Conservation (phyloP, 2,888 invertebrate species). For the Lasioglossum malachurum region DNA sequence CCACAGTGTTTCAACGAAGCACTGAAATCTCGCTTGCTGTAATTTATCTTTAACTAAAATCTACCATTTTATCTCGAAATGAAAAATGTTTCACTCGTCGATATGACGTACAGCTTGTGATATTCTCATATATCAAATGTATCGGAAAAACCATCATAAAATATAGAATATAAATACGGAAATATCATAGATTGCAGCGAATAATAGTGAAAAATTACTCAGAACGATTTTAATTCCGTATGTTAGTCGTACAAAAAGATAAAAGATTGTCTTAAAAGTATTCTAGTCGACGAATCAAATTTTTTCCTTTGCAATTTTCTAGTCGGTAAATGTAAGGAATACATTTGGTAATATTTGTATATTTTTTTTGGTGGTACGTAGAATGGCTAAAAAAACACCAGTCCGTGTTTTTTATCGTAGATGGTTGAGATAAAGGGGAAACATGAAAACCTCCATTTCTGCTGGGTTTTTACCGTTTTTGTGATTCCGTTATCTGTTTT, state of each 20-base stretch:
- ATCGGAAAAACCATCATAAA: conserved; percentile 36
- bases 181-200: conserved; percentile 23
- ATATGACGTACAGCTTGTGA: conserved; percentile 32
- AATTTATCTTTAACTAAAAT: conserved; percentile 7
- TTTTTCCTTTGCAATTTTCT: background rate
- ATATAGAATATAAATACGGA: conserved; percentile 38
- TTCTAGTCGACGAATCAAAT: background rate
- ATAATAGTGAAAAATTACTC: conserved; percentile 31
- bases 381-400: background rate
- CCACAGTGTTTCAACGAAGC: background rate
- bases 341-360: background rate
- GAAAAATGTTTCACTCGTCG: conserved; percentile 27
- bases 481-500: background rate
- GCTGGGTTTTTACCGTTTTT: background rate
- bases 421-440: background rate
- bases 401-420: background rate
- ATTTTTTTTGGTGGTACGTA: background rate
- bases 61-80: conserved; percentile 11
- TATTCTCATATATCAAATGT: conserved; percentile 40
- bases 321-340: background rate
- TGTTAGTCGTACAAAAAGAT: background rate
- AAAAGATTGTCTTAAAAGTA: background rate
- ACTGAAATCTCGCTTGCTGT: background rate
- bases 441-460: background rate
- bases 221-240: background rate